Percentiles rank a stretch among this genome's conserved stretches.
phyloP scores from a whole-genome alignment of 1,140 invertebrate genomes.

The Trypoxylus dichotomus region DNA sequence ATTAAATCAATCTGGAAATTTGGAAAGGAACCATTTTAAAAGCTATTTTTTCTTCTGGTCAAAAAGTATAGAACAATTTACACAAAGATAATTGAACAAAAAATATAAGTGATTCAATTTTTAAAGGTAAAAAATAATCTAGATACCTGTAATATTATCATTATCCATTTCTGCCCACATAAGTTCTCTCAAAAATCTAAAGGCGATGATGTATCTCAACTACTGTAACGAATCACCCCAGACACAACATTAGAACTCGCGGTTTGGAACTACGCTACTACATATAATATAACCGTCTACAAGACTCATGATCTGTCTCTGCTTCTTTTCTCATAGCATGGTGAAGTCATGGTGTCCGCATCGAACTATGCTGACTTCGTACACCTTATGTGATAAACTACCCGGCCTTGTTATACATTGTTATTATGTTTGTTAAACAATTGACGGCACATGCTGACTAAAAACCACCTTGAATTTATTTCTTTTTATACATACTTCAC shows the following conservation, averaged over 20 bases:
- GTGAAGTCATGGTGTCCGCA: conserved; percentile 4
- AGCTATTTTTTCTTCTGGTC: no score
- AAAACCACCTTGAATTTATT: conserved; percentile 28
- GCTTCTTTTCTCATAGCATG: neutral
- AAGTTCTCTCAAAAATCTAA: neutral
- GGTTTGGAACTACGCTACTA: neutral
- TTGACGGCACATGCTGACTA: conserved; percentile 25
- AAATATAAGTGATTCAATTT: no score
- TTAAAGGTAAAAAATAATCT: neutral
- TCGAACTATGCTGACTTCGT: conserved; percentile 18
- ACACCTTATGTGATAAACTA: conserved; percentile 26
- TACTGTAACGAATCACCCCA: neutral
- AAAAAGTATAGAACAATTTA: no score
- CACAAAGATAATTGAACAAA: no score
- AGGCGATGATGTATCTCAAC: no score
- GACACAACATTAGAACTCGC: neutral
- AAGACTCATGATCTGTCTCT: neutral
- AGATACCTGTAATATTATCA: conserved; percentile 4
- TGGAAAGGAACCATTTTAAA: no score
- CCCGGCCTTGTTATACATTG: conserved; percentile 30
- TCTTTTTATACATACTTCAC: conserved; percentile 3
- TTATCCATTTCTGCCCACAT: neutral
- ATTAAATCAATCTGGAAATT: no score
- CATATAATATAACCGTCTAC: neutral
- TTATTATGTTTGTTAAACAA: conserved; percentile 31